phyloP scores from a whole-genome alignment of 1,140 invertebrate genomes.

The Euura lappo region DNA sequence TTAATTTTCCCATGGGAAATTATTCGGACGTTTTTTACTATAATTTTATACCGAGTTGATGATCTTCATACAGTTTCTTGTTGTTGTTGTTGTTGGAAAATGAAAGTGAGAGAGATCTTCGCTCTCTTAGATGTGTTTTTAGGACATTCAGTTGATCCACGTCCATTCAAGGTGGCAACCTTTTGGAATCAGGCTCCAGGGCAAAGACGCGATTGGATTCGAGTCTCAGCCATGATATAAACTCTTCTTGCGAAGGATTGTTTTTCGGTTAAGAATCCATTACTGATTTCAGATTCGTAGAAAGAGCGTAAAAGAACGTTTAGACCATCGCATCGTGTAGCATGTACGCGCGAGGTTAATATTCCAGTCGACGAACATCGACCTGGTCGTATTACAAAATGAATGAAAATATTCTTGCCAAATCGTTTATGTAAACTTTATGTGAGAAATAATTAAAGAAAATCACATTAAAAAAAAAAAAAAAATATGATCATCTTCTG shows the following conservation, averaged over 20 bases:
- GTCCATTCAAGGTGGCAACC: not conserved
- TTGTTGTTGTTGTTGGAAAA: not conserved
- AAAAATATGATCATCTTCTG: too few relatives aligned
- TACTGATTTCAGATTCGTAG: not conserved
- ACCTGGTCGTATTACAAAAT: not conserved
- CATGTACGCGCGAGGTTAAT: not conserved
- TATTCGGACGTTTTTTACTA: too few relatives aligned
- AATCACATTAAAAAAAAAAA: too few relatives aligned
- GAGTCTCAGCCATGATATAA: not conserved
- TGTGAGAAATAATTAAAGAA: too few relatives aligned
- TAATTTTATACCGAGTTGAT: not conserved
- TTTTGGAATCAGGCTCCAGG: not conserved
- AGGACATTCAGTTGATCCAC: not conserved
- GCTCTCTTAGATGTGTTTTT: not conserved
- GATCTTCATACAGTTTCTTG: not conserved
- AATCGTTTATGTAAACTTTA: too few relatives aligned
- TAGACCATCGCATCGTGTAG: not conserved
- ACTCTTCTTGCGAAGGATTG: too few relatives aligned
- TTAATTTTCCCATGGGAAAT: too few relatives aligned
- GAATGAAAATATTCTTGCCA: not conserved
- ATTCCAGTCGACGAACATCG: not conserved
- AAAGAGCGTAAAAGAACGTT: not conserved
- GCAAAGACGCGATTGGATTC: not conserved
- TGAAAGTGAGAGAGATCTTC: slow-evolving; percentile 5
- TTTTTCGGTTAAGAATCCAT: too few relatives aligned